Base-by-base conservation (phyloP, 2,888 invertebrate species). In the Apeira syringaria region DNA sequence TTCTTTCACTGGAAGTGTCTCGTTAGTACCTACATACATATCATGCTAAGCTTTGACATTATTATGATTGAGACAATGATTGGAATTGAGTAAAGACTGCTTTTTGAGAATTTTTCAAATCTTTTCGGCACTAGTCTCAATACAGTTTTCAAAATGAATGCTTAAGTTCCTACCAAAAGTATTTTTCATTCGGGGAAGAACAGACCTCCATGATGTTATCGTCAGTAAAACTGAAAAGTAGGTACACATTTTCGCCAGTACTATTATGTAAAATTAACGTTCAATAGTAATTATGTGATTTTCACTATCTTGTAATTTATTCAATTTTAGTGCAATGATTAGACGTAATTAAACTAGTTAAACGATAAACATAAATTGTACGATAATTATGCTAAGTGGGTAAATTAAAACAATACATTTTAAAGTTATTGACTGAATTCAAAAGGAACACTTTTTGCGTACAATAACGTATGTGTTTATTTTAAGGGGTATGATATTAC, bases 301-400 rank as follows among this genome's bases (percentile, higher is more conserved):
- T 79, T 80, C 73, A 74, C 73, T 74, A 72, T 78, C 70, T 60
- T 80, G 79, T 87, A 85, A 86, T 81, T 86, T 84, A 86, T 87
- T 85, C 78, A 86, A 86, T 75, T 80, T 86, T 88, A 88, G 89
- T 89, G 89, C 89, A 89, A 89, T 89, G 84, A 84, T 80, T 88
- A 89, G 89, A 74, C 80, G 61, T 88, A 87, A 88, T 70, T 74
- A 69, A 74, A 68, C 66, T 85, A 86, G 79, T 73, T 63, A 79
- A 80, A 73, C 71, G 59, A 53, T 63, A 71, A 72, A 58, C 69
- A 70, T 79, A 74, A 74, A 64, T 57, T 82, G 79, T 82, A 81
- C 69, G 70, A 85, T 84, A 85, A 67, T 66, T 75, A 73, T 53
- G 41, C 68, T 85, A 84, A 82, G 80, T 73, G 76, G 80, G 76